A percentile compares a stretch with the other conserved stretches of the same genome.
Evolutionary conservation across 2,888 invertebrate genomes (phyloP).

Genomic region (Girardia tigrina): DNA sequence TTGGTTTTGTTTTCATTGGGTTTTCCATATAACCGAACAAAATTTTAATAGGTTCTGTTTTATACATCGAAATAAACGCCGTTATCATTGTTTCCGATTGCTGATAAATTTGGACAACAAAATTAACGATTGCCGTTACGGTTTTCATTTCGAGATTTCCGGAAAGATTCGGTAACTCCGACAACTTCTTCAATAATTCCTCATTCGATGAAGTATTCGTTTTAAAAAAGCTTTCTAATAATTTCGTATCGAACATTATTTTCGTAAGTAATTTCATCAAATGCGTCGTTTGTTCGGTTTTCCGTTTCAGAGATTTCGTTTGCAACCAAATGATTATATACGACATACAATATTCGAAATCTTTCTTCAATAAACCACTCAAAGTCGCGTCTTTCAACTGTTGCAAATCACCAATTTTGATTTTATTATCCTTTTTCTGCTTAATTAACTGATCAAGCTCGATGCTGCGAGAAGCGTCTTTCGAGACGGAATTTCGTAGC

Average conservation of each 20-base stretch:
- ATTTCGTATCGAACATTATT: constrained; percentile 1
- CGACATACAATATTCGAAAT: neutral
- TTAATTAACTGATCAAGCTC: neutral
- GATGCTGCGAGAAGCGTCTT: neutral
- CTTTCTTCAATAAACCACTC: neutral
- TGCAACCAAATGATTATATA: neutral
- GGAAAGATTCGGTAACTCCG: neutral
- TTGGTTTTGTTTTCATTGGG: neutral
- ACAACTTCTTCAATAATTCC: neutral
- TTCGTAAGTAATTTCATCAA: neutral
- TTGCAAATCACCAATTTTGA: neutral
- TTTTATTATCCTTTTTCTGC: neutral
- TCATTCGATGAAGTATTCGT: neutral
- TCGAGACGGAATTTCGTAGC: neutral
- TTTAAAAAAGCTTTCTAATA: constrained; percentile 1
- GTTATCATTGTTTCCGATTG: neutral
- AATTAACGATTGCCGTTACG: neutral
- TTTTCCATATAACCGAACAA: neutral
- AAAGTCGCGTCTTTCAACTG: neutral
- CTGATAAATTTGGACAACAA: neutral
- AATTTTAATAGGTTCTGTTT: neutral
- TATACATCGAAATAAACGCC: neutral
- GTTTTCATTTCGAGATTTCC: constrained; percentile 16
- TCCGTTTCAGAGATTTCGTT: neutral
- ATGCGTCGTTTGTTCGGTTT: neutral